Conservation (phyloP, 2,113 vertebrate species). For the Cyprinodon brontotheroides region DNA sequence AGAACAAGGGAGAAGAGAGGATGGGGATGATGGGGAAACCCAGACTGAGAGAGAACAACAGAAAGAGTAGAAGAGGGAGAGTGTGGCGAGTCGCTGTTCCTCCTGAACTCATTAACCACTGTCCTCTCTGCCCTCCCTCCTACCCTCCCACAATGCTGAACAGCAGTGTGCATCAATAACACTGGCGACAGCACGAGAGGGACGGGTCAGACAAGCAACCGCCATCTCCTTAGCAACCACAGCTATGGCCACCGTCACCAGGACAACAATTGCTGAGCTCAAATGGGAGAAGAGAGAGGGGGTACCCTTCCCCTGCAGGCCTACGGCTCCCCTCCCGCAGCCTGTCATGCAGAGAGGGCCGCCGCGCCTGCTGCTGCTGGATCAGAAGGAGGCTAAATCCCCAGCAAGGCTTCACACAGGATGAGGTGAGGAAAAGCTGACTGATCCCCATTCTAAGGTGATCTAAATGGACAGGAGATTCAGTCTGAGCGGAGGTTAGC, state of each 20-base stretch:
- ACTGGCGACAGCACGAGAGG: conserved; percentile 74
- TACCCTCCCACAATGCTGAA: conserved; percentile 74
- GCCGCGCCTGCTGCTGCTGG: conserved; percentile 62
- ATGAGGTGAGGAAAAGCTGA: conserved; percentile 62
- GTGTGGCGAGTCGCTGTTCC: conserved; percentile 64
- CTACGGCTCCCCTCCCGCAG: conserved; percentile 59
- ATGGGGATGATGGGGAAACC: conserved; percentile 46
- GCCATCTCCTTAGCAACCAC: conserved; percentile 76
- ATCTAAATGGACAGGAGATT: conserved; percentile 60
- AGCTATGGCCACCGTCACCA: conserved; percentile 72
- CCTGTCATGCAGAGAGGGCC: conserved; percentile 61
- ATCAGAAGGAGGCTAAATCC: conserved; percentile 73
- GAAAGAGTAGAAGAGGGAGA: conserved; percentile 39
- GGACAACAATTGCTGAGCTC: conserved; percentile 72
- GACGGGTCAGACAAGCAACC: conserved; percentile 78
- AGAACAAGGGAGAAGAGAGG: conserved; percentile 29
- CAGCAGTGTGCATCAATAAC: conserved; percentile 78
- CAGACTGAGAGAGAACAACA: conserved; percentile 49
- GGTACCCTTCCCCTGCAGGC: conserved; percentile 53
- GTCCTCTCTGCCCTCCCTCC: conserved; percentile 74
- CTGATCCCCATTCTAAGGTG: conserved; percentile 66
- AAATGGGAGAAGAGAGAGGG: conserved; percentile 36
- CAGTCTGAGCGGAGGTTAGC: conserved; percentile 43
- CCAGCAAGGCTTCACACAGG: conserved; percentile 61
- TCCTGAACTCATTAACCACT: conserved; percentile 80